phyloP scores from a whole-genome alignment of 92 coral and sea anemone genomes.

The Diadumene lineata region DNA sequence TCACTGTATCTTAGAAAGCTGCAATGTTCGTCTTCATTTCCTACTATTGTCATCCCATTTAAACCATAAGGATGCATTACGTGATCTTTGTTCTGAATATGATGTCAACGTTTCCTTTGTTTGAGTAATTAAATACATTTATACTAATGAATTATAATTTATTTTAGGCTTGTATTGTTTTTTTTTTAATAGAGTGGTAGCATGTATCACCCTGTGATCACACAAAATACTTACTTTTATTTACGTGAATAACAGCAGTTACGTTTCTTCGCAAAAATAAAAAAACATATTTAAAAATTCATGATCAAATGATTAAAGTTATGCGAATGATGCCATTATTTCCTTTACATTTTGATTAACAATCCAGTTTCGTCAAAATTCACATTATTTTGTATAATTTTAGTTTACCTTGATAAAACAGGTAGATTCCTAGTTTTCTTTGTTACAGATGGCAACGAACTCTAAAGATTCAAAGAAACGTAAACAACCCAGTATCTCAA shows the following conservation, averaged over 20 bases:
- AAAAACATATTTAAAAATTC: neutral
- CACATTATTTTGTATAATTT: neutral
- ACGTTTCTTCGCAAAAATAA: conserved; percentile 1
- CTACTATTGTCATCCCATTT: conserved; percentile 9
- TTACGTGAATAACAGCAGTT: neutral
- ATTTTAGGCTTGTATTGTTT: neutral
- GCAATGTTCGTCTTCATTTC: conserved; percentile 18
- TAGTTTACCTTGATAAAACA: too few species aligned
- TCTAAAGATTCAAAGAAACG: conserved; percentile 35
- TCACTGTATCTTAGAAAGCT: conserved; percentile 25
- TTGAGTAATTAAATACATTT: conserved; percentile 5
- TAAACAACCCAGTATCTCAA: conserved; percentile 13
- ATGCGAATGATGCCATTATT: conserved; percentile 13
- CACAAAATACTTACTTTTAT: conserved; percentile 8
- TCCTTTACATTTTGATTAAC: neutral
- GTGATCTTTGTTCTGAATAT: conserved; percentile 30
- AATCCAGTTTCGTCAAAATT: conserved; percentile 13
- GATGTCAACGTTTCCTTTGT: conserved; percentile 11
- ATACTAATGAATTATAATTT: neutral
- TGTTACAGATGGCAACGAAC: conserved; percentile 4
- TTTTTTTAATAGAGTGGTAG: conserved; percentile 4
- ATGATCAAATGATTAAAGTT: conserved; percentile 5
- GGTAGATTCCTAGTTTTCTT: neutral
- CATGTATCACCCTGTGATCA: conserved; percentile 7
- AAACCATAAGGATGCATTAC: conserved; percentile 24